Evolutionary conservation across 1,140 invertebrate species (phyloP), one percentile per base, ranked within the genome.

Genomic region (Coptotermes formosanus): DNA sequence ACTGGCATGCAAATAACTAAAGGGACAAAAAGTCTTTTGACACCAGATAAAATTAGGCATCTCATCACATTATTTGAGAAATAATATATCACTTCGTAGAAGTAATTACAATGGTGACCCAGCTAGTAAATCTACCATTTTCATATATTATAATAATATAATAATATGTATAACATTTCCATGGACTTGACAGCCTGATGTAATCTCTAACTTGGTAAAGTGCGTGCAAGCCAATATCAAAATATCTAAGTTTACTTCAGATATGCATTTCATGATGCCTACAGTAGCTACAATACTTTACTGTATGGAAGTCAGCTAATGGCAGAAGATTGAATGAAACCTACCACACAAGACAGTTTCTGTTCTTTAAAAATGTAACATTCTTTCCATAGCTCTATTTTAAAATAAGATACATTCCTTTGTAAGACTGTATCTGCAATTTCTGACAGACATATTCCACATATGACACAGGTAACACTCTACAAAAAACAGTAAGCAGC

Each of bases 31-130:
- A 19, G 59, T 75, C 25, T 75, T 30, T 30, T 75, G 64, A 75
- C 64, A 75, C 64, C 64, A 75, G 64, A 75, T 75, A 75, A 75
- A 75, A 75, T 75, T 75, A 75, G 64, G 64, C 64, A 75, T 75
- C 64, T 75, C 64, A 75, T 75, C 64, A 75, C 64, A 75, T 30
- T 64, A 19, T 64, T 64, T 75, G 64, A 75, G 25, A 75, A 75
- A 75, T 75, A 75, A 75, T 64, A 64, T 21, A 75, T 75, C n/a
- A 75, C 64, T 75, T 75, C 64, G 64, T 75, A 75, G 64, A 75
- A 75, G 64, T 75, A 6, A 75, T 75, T 75, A 75, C 64, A 25
- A 75, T 75, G 64, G 64, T 30, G 64, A 75, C n/a, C n/a, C 64
- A 75, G 25, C 64, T 75, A 75, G 64, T 75, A 25, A 75, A 75